phyloP scores from a whole-genome alignment of 2,797 vertebrate species.

The Aldrovandia affinis region DNA sequence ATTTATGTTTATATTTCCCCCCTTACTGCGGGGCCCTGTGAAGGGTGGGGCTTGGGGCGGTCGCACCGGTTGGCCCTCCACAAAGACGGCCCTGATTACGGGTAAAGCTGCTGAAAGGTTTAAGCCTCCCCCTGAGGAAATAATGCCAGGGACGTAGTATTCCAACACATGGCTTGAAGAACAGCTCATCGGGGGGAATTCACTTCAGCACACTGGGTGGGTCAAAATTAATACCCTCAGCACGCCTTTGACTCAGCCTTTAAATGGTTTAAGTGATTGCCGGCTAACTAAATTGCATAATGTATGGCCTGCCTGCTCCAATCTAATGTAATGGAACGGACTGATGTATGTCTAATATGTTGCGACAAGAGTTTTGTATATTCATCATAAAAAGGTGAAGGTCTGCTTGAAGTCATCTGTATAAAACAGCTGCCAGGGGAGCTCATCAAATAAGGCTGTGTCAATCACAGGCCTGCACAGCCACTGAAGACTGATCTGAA shows the following conservation, averaged over 20 bases:
- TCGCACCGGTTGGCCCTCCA: no score
- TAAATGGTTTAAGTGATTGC: constrained; percentile 57
- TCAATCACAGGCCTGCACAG: neutral
- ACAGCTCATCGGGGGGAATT: constrained; percentile 1
- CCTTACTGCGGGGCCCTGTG: no score
- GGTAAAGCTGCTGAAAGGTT: constrained; percentile 44
- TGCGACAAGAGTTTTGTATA: constrained; percentile 10
- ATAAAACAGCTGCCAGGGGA: neutral
- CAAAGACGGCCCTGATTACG: no score
- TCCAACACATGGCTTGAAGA: constrained; percentile 4
- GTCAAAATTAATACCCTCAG: constrained; percentile 44
- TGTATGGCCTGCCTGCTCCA: constrained; percentile 19
- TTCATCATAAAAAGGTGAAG: constrained; percentile 25
- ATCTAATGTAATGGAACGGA: constrained; percentile 23
- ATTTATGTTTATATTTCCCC: no score
- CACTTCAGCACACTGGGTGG: neutral
- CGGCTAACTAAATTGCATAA: constrained; percentile 49
- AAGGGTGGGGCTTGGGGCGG: no score
- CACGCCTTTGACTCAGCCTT: constrained; percentile 53
- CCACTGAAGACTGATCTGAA: neutral
- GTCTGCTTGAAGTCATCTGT: constrained; percentile 19
- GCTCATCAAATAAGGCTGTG: neutral
- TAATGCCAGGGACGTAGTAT: constrained; percentile 2
- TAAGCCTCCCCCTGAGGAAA: neutral
- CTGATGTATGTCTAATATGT: constrained; percentile 28